Evolutionary conservation across 1,140 invertebrate genomes (phyloP), one percentile per base, ranked within the genome.

Genomic region (Periplaneta americana): DNA sequence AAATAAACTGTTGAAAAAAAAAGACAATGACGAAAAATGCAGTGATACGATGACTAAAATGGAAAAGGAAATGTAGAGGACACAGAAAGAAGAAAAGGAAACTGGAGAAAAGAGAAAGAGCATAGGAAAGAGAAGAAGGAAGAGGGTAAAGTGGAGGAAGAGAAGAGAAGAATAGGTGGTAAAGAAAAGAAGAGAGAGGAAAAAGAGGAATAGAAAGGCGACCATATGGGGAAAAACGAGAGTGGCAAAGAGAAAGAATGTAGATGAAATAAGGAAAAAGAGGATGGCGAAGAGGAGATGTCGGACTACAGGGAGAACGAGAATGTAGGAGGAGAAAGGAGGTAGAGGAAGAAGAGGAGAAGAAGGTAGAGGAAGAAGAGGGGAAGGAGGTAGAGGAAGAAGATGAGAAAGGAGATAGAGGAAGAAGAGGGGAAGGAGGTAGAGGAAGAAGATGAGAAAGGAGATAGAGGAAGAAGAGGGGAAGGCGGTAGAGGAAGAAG

Each of bases 281-380:
- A 66, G 66, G 80, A 81, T 32, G 34, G 81, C 79, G 39, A 80
- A 66, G 37, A 37, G 78, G 75, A 57, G 76, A 79, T 76, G 57
- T 37, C 79, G 76, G 34, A 75, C 9, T 74, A 66, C 34, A 75
- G 74, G 33, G 80, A 39, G 75, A 33, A 77, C 78, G 81, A 79
- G 81, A 79, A 37, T 74, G 66, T 74, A 78, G 39, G 78, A 78
- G 75, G 75, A 32, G 77, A 34, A 78, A 39, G 34, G 39, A 37
- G 82, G 57, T 1, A 8, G 76, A 35, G 48, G 78, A 48, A 81
- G 37, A 81, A 48, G 66, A 80, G 48, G 33, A 37, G 82, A 80
- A 48, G 78, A 39, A 33, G 81, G 74, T 48, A 79, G 81, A 79
- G 77, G 78, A 74, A 80, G 82, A 80, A 74, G 74, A 34, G 78